phyloP scores from a whole-genome alignment of 2,888 invertebrate genomes.

The Caenorhabditis parvicauda region DNA sequence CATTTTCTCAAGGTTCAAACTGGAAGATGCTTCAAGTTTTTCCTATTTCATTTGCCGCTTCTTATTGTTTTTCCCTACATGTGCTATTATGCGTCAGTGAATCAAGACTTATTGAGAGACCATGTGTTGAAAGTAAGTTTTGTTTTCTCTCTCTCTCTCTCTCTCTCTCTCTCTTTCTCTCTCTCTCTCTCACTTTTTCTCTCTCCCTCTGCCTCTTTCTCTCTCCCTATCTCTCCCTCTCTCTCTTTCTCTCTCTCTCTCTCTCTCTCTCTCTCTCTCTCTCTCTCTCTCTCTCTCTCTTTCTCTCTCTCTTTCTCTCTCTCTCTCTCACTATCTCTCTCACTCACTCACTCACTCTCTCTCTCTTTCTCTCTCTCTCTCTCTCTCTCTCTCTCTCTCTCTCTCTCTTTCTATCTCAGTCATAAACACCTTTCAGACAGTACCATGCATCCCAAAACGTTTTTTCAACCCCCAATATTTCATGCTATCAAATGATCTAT shows the following conservation, averaged over 20 bases:
- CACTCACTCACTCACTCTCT: neutral
- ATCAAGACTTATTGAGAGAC: neutral
- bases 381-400: constrained; percentile 1
- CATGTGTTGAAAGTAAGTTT: neutral
- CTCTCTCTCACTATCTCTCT: neutral
- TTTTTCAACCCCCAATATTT: too few species aligned
- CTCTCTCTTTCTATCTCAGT: neutral
- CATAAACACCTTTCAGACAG: too few species aligned
- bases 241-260: constrained; percentile 4
- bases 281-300: constrained; percentile 2
- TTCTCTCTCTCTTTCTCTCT: neutral
- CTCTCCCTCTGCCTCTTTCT: neutral
- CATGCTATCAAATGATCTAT: too few species aligned
- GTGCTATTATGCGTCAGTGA: neutral
- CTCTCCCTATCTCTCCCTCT: constrained; percentile 4
- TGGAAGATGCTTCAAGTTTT: neutral
- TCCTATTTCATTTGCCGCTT: too few species aligned
- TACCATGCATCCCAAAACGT: too few species aligned
- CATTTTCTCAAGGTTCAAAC: neutral
- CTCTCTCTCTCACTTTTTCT: neutral
- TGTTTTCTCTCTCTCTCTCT: neutral
- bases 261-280: constrained; percentile 4
- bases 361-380: constrained; percentile 2
- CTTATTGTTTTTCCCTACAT: neutral
- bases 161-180: neutral